phyloP scores from a whole-genome alignment of 1,140 invertebrate genomes.

The Yoshiicerus persimilis region DNA sequence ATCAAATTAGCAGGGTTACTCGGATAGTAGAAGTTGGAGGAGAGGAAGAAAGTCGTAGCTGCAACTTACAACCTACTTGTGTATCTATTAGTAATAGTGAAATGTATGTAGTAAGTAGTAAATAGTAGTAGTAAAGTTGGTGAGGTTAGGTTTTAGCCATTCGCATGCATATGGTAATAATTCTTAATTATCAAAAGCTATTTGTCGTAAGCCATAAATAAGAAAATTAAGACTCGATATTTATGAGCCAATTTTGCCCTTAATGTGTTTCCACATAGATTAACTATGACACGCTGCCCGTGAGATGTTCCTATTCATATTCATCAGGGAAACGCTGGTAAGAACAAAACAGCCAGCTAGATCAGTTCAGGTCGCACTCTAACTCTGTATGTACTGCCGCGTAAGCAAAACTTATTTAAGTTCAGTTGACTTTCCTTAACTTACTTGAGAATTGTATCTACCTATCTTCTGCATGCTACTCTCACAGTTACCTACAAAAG shows the following conservation, averaged over 20 bases:
- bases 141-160: slow-evolving; percentile 7
- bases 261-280: slow-evolving; percentile 43
- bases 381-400: background rate
- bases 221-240: slow-evolving; percentile 49
- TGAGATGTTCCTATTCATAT: slow-evolving; percentile 37
- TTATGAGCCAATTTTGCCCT: slow-evolving; percentile 50
- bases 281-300: slow-evolving; percentile 36
- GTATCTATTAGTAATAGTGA: background rate
- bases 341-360: slow-evolving; percentile 5
- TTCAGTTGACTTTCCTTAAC: background rate
- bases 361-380: background rate
- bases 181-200: slow-evolving; percentile 50
- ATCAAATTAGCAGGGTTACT: too few species aligned
- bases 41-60: background rate
- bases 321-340: slow-evolving; percentile 25
- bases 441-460: background rate
- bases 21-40: background rate
- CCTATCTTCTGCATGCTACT: background rate
- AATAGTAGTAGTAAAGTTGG: background rate
- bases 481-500: background rate
- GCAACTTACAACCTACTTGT: background rate
- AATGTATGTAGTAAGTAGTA: background rate
- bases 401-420: slow-evolving; percentile 15
- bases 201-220: slow-evolving; percentile 50
- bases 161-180: slow-evolving; percentile 43